A percentile compares a stretch with the other conserved stretches of the same genome.
Conservation (phyloP, 2,888 invertebrate species). For the Cataglyphis rosenhaueri region DNA sequence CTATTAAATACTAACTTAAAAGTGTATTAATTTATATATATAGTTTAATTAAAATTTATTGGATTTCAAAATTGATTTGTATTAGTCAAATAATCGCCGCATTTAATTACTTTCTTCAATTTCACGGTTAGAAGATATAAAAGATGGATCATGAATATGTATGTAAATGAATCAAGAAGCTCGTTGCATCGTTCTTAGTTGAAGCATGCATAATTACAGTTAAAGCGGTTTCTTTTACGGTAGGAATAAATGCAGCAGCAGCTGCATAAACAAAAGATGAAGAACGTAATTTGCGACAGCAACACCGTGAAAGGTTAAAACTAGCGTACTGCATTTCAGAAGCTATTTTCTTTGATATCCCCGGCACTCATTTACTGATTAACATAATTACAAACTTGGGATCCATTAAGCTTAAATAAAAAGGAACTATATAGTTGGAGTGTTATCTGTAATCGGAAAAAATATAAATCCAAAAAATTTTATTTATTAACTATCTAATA, state of each 20-base stretch:
- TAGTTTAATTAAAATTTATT: not conserved
- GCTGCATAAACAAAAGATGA: slow-evolving; percentile 11
- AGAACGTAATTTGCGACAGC: not conserved
- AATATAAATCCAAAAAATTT: not conserved
- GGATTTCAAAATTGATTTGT: not conserved
- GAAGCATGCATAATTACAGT: not conserved
- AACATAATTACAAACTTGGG: not conserved
- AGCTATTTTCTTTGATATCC: not conserved
- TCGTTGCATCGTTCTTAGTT: not conserved
- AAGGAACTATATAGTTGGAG: not conserved
- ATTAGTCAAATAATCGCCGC: not conserved
- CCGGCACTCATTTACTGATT: not conserved
- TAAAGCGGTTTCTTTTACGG: slow-evolving; percentile 13
- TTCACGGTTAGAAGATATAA: slow-evolving; percentile 2
- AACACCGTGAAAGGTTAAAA: not conserved
- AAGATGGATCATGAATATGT: not conserved
- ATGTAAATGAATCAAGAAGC: not conserved
- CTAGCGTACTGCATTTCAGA: not conserved
- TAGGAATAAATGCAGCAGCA: not conserved
- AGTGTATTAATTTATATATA: not conserved
- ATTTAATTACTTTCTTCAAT: slow-evolving; percentile 2
- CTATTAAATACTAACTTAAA: not conserved
- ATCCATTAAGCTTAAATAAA: not conserved
- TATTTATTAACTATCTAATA: not conserved
- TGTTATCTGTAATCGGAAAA: not conserved